Evolutionary conservation across 2,797 vertebrate species (phyloP), one percentile per base, ranked within the genome.

Genomic region (Telmatherina bonti): DNA sequence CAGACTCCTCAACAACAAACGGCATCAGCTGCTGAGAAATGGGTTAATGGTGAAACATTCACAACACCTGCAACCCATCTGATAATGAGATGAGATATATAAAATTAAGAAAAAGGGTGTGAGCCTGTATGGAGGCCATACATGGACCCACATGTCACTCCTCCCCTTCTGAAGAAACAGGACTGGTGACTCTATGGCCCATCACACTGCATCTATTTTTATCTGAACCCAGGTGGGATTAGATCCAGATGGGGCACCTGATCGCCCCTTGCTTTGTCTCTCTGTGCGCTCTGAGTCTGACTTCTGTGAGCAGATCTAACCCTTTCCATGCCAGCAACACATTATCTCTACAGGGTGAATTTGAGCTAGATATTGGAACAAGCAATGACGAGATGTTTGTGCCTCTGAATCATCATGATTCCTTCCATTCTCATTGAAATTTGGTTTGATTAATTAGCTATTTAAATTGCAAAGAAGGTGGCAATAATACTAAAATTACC

Each of bases 161-260:
- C 59, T 36, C 45, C 54, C 6, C 18, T 7, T 86, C 81, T 89
- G 81, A 93, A 87, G 73, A 84, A 85, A 60, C 72, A 61, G 58
- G 54, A 61, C 72, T 85, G 79, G 52, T 73, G 65, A 62, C 68
- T 58, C 76, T 59, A 79, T 43, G 69, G 85, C 78, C 76, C 82
- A 79, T 85, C 75, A 82, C 58, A n/a, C 55, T 66, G 76, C 51
- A 61, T 69, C 88, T 92, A 87, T 93, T 92, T 93, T 91, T 88
- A 88, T 91, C 89, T 67, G 52, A 67, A 66, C 69, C 84, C 84
- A 91, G 86, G 84, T 92, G 86, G 86, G 78, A 92, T 88, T 91
- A 75, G 85, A 85, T 88, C 88, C 93, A 94, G 93, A 93, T 93
- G 89, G 72, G 85, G 64, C 83, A 90, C 84, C 83, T 88, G 78